Evolutionary conservation across 2,797 vertebrate genomes (phyloP), one percentile per base, ranked within the genome.

Genomic region (Typhlichthys eigenmanni): DNA sequence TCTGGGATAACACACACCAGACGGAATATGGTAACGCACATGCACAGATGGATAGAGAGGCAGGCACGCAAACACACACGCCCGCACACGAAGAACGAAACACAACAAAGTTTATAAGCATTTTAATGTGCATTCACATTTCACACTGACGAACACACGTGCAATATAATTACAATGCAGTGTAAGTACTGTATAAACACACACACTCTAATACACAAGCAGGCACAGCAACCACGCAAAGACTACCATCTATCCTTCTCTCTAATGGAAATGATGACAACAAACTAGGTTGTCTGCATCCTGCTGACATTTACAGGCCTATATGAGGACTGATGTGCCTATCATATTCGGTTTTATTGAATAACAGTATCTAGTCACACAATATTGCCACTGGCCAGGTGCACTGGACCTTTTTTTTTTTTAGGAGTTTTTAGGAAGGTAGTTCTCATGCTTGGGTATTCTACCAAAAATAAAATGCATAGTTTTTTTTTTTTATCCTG

Each of bases 1-100:
- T 47, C 77, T 80, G 84, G 83, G 87, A 89, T 91, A 89, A 71
- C 82, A 83, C 56, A 71, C 82, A 84, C 56, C 78, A 14, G 55
- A 57, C 38, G 11, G 49, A 19, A 81, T 75, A 71, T 66, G 68
- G 66, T 11, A 75, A 75, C 71, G 51, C 79, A 58, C 64, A 74
- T 67, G 74, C 64, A 79, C 54, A 82, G 0, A 86, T 79, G 53
- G 80, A 84, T 83, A 64, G 74, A 0, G 46, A 16, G 73, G 59
- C 55, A 14, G 12, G 53, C 17, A 50, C 19, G 13, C 7, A 49
- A 43, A 19, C 32, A 52, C 56, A 47, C 52, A 57, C n/a, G 47
- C 54, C 64, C 13, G 13, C 52, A 65, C 63, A 69, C 58, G 12
- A 14, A 47, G 52, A 19, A 8, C 16, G n/a, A 50, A 50, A 4